phyloP scores from a whole-genome alignment of 2,113 vertebrate genomes.

The Bujurquina vittata region DNA sequence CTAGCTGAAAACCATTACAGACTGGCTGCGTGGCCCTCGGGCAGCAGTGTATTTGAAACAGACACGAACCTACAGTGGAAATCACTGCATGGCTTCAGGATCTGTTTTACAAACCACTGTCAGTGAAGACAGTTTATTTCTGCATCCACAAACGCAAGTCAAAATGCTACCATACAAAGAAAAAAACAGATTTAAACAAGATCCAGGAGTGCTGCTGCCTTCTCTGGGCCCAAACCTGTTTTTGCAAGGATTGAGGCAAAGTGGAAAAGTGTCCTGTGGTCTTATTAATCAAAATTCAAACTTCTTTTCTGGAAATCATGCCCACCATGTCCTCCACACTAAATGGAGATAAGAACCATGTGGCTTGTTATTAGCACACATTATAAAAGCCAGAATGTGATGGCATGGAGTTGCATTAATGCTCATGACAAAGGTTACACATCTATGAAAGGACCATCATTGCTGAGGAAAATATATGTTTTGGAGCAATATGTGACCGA shows the following conservation, averaged over 20 bases:
- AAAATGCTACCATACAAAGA: background rate
- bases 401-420: background rate
- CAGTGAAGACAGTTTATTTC: conserved; percentile 3
- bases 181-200: background rate
- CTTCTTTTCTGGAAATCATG: background rate
- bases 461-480: background rate
- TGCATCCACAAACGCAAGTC: background rate
- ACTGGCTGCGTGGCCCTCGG: background rate
- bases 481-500: background rate
- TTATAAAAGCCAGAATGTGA: background rate
- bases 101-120: background rate
- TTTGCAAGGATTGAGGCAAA: background rate
- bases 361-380: background rate
- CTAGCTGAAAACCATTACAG: background rate
- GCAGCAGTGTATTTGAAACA: background rate
- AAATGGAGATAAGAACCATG: background rate
- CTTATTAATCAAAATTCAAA: conserved; percentile 2
- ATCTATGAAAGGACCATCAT: rapidly evolving
- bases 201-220: background rate
- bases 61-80: background rate
- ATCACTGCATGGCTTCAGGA: background rate
- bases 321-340: background rate
- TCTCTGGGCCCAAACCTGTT: background rate
- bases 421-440: background rate
- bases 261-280: conserved; percentile 9